A percentile compares a stretch with the other conserved stretches of the same genome.
These are phyloP conservation scores for Chrysemys picta DNA, from an alignment of 2,113 vertebrate species.

Conservation along the genomic window DNA sequence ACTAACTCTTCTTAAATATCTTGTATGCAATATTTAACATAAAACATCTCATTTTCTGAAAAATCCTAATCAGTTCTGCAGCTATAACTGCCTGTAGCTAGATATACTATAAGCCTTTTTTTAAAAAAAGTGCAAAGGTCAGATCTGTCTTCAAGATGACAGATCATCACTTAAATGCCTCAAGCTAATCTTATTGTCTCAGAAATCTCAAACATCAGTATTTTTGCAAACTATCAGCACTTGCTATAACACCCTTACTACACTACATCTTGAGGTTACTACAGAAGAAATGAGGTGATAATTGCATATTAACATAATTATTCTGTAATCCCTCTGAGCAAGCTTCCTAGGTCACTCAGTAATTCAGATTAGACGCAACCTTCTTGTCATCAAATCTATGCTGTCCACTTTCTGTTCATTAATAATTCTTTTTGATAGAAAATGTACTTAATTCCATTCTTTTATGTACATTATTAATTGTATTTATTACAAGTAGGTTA, in stretches of 20 bases:
- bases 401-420: conserved; percentile 86
- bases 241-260: conserved; percentile 87
- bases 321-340: conserved; percentile 87
- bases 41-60: conserved; percentile 58
- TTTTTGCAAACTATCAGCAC: conserved; percentile 91
- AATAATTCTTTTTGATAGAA: conserved; percentile 79
- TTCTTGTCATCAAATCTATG: conserved; percentile 82
- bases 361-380: conserved; percentile 84
- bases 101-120: conserved; percentile 59
- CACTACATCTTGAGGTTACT: conserved; percentile 89
- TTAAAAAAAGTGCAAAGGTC: conserved; percentile 79
- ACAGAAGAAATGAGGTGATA: conserved; percentile 92
- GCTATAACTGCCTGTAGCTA: conserved; percentile 74
- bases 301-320: conserved; percentile 98
- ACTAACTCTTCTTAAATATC: conserved; percentile 34
- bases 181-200: conserved; percentile 81
- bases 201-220: conserved; percentile 86
- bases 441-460: conserved; percentile 74
- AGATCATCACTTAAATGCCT: conserved; percentile 81
- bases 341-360: conserved; percentile 87
- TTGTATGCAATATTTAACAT: conserved; percentile 51
- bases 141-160: conserved; percentile 82
- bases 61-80: conserved; percentile 72
- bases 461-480: conserved; percentile 82
- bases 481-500: conserved; percentile 76